Percentiles rank a stretch among this genome's conserved stretches.
Evolutionary conservation across 2,113 vertebrate genomes (phyloP).

Genomic region (Sinocyclocheilus rhinocerous): DNA sequence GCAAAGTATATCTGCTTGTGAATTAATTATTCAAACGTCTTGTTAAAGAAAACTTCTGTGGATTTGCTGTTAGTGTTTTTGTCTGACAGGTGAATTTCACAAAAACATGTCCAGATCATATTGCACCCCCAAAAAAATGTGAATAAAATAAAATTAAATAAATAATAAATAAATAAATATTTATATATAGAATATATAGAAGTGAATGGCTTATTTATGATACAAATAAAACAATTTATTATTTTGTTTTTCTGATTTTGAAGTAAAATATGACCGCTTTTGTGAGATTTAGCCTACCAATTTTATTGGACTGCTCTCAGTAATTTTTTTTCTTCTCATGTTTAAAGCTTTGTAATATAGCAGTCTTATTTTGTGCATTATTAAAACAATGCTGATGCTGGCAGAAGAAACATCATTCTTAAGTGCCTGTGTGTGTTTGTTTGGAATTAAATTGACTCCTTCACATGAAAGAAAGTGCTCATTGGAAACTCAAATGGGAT

Average conservation of each 20-base stretch:
- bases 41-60: not conserved
- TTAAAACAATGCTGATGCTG: not conserved
- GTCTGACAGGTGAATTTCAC: not conserved
- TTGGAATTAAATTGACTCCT: not conserved
- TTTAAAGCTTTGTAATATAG: not conserved
- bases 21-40: not conserved
- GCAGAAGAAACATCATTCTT: not conserved
- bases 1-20: conserved; percentile 1
- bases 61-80: not conserved
- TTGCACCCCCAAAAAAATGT: too few relatives aligned
- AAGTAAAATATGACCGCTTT: not conserved
- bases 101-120: not conserved
- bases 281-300: not conserved
- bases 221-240: not conserved
- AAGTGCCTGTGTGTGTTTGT: not conserved
- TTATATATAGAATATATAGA: too few relatives aligned
- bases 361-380: not conserved
- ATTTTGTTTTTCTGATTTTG: not conserved
- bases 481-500: conserved; percentile 11
- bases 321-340: too few relatives aligned
- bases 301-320: not conserved
- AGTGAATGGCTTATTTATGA: too few relatives aligned
- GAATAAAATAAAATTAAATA: not conserved
- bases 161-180: too few relatives aligned
- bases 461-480: conserved; percentile 11